phyloP scores from a whole-genome alignment of 1,140 invertebrate species.

The Lepidurus couesii region DNA sequence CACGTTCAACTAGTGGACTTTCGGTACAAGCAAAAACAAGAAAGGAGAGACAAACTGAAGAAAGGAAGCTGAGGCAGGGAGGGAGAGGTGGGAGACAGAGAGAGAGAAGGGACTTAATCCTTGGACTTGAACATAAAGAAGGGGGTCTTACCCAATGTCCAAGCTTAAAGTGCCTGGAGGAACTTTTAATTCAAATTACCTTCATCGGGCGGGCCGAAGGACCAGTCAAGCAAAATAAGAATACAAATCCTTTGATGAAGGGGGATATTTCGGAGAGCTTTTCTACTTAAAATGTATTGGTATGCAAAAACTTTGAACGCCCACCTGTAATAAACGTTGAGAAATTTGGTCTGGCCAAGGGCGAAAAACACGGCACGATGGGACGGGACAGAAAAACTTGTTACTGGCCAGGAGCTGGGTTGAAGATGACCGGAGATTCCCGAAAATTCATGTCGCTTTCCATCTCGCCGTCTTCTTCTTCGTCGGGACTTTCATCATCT shows the following conservation, averaged over 20 bases:
- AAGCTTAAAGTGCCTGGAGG: not conserved
- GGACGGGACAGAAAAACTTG: not conserved
- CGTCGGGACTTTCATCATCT: not conserved
- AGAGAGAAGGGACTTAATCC: conserved; percentile 19
- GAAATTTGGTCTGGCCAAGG: not conserved
- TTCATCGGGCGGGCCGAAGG: not conserved
- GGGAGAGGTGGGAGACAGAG: not conserved
- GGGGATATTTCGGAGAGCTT: not conserved
- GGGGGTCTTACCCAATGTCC: not conserved
- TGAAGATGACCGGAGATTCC: conserved; percentile 11
- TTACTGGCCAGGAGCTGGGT: not conserved
- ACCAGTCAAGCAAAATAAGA: not conserved
- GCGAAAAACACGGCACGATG: not conserved
- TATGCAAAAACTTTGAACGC: conserved; percentile 8
- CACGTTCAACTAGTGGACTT: not conserved
- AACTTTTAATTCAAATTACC: conserved; percentile 1
- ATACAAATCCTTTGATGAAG: not conserved
- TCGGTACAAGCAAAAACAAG: not conserved
- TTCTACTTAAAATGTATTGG: not conserved
- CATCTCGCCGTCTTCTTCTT: conserved; percentile 18
- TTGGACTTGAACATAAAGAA: not conserved
- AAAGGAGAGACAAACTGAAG: not conserved
- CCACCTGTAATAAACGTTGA: conserved; percentile 8
- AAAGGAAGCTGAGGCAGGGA: not conserved
- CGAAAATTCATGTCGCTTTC: conserved; percentile 22